phyloP scores from a whole-genome alignment of 2,888 invertebrate species.

The Nymphalis urticae region DNA sequence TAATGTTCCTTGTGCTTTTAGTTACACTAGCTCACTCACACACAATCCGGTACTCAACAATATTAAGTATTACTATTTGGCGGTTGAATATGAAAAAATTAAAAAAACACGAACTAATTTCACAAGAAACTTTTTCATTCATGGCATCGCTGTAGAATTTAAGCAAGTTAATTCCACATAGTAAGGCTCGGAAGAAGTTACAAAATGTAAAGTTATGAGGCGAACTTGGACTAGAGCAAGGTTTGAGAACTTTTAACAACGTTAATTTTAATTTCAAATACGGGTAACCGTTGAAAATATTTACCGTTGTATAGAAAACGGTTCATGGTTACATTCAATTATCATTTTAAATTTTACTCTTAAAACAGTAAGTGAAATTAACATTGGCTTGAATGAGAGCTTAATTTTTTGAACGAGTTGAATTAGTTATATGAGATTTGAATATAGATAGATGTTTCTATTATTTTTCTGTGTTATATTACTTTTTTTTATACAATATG shows the following conservation, averaged over 20 bases:
- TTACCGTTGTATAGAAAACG: conserved; percentile 1
- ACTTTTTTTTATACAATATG: too few species aligned
- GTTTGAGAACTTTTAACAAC: conserved; percentile 2
- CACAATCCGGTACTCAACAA: too few species aligned
- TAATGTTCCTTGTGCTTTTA: too few species aligned
- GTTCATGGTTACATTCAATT: background rate
- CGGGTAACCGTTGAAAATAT: conserved; percentile 6
- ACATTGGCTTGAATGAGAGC: background rate
- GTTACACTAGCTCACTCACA: too few species aligned
- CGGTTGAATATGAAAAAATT: too few species aligned
- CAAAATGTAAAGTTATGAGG: conserved; percentile 1
- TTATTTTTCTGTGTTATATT: too few species aligned
- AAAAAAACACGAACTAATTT: too few species aligned
- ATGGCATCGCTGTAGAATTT: background rate
- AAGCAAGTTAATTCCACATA: background rate
- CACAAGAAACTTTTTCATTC: too few species aligned
- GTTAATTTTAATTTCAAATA: conserved; percentile 15
- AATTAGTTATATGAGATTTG: too few species aligned
- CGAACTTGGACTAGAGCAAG: conserved; percentile 3
- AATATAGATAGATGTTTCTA: too few species aligned
- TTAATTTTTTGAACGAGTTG: background rate
- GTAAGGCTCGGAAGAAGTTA: background rate
- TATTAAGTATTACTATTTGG: too few species aligned
- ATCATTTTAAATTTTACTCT: conserved; percentile 3
- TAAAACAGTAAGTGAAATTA: background rate